A percentile compares a stretch with the other conserved stretches of the same genome.
These are phyloP conservation scores for Octomys mimax DNA, from an alignment of 2,797 vertebrate genomes.

Conservation along the genomic window DNA sequence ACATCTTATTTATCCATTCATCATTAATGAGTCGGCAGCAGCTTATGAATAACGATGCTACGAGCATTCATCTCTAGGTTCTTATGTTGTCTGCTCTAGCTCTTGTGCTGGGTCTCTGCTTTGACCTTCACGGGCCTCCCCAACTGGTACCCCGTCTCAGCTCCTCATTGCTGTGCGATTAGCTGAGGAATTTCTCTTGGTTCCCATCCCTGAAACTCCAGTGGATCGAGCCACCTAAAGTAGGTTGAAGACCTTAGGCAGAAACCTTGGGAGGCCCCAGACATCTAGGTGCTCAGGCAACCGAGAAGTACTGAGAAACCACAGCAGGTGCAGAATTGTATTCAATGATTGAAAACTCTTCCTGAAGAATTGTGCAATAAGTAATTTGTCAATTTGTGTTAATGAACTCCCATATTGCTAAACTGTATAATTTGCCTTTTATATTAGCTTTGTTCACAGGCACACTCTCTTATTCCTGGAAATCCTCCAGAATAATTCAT, in stretches of 20 bases:
- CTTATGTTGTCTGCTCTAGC: neutral
- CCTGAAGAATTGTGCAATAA: neutral
- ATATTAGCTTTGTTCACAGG: neutral
- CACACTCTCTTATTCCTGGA: neutral
- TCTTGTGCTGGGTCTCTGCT: neutral
- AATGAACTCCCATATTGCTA: neutral
- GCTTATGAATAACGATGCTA: neutral
- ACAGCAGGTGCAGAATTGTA: neutral
- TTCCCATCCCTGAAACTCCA: neutral
- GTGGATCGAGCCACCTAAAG: neutral
- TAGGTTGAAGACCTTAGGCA: neutral
- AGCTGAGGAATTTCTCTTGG: neutral
- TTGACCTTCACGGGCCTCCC: neutral
- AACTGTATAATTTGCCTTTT: conserved; percentile 8
- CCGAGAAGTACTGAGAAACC: neutral
- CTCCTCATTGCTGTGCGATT: neutral
- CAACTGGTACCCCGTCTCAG: neutral
- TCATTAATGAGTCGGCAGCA: neutral
- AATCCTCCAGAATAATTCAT: neutral
- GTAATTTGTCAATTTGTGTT: neutral
- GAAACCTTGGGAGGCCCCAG: neutral
- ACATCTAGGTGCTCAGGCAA: neutral
- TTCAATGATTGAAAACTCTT: neutral
- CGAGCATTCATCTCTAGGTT: neutral
- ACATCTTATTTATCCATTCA: neutral